Conservation (phyloP, 2,888 invertebrate species). For the Meteorus cinctellus region DNA sequence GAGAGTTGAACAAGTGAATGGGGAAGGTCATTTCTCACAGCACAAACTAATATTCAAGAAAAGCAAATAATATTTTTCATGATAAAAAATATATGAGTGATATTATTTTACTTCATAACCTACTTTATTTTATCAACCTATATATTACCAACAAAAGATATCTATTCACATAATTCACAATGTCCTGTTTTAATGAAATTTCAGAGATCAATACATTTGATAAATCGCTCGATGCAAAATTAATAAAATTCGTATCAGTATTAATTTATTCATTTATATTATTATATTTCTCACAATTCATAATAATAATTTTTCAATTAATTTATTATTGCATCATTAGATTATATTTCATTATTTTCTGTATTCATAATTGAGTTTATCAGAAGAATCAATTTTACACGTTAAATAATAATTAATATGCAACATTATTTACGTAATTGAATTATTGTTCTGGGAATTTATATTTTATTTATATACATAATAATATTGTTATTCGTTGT, state of each 20-base stretch:
- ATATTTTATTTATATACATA: neutral
- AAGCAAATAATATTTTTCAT: constrained; percentile 46
- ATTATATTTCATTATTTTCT: neutral
- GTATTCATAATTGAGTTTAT: neutral
- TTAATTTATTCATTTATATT: constrained; percentile 15
- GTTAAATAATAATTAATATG: neutral
- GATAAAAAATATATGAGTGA: constrained; percentile 9
- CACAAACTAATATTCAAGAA: constrained; percentile 49
- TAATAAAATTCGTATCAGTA: neutral
- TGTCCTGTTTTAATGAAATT: neutral
- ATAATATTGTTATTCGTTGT: neutral
- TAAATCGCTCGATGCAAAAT: neutral
- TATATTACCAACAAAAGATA: neutral
- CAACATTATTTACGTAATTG: neutral
- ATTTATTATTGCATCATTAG: constrained; percentile 4
- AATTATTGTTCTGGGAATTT: neutral
- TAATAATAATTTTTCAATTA: neutral
- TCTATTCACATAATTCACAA: neutral
- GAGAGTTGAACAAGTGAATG: neutral
- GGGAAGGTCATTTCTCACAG: constrained; percentile 28
- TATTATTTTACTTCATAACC: constrained; percentile 8
- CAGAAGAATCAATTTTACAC: neutral
- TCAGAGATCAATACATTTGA: neutral
- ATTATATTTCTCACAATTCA: neutral
- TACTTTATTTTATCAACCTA: constrained; percentile 1